Conservation (phyloP, 2,113 vertebrate genomes). For the Myocastor coypus region DNA sequence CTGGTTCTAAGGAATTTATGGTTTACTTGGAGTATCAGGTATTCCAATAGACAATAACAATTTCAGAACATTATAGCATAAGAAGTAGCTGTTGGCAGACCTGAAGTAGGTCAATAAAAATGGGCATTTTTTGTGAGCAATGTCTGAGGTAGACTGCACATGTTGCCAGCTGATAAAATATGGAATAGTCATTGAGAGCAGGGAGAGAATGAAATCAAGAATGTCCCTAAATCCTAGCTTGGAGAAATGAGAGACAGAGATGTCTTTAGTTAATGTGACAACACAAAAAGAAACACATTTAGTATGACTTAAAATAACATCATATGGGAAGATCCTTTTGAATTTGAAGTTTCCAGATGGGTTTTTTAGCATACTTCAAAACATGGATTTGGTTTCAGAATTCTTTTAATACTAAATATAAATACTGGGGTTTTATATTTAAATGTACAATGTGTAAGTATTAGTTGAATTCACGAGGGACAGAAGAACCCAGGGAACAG, state of each 20-base stretch:
- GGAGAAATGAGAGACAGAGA: neutral
- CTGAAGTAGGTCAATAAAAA: neutral
- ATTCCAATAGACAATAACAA: neutral
- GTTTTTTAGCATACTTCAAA: neutral
- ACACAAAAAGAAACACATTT: neutral
- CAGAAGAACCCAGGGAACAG: neutral
- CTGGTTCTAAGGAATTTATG: neutral
- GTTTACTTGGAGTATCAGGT: neutral
- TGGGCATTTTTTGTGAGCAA: neutral
- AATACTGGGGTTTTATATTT: neutral
- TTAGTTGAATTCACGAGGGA: neutral
- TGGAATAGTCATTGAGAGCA: neutral
- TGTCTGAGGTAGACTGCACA: neutral
- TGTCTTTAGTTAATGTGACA: neutral
- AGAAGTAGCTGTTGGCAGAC: neutral
- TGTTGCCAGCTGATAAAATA: neutral
- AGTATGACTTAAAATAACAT: neutral
- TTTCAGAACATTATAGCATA: neutral
- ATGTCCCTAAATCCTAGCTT: neutral
- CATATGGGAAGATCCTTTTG: neutral
- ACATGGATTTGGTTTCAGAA: neutral
- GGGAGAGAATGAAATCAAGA: constrained; percentile 7
- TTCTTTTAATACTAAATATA: constrained; percentile 45
- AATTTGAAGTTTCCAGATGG: neutral
- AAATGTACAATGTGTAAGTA: neutral